phyloP scores from a whole-genome alignment of 2,797 vertebrate species.

The Alcedo quadribrachys region DNA sequence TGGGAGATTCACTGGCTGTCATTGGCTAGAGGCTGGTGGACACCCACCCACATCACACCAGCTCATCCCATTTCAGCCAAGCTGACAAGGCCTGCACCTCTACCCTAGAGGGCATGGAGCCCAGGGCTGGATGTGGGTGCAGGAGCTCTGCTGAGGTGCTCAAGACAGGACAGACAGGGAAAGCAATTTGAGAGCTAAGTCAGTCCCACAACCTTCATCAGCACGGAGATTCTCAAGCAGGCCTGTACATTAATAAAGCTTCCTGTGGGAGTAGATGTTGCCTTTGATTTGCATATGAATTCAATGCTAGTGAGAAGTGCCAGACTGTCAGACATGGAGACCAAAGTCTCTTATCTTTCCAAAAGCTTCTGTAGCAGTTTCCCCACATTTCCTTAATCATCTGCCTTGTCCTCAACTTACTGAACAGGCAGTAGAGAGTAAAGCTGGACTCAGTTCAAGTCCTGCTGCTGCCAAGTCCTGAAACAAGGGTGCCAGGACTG shows the following conservation, averaged over 20 bases:
- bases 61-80: neutral
- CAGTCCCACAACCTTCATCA: slow-evolving; percentile 58
- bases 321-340: slow-evolving; percentile 72
- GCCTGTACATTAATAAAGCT: slow-evolving; percentile 67
- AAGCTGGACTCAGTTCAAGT: slow-evolving; percentile 60
- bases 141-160: neutral
- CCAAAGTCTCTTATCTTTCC: slow-evolving; percentile 72
- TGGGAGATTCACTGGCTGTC: neutral
- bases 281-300: slow-evolving; percentile 73
- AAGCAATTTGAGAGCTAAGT: slow-evolving; percentile 29
- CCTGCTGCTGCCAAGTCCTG: slow-evolving; percentile 65
- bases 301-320: slow-evolving; percentile 71
- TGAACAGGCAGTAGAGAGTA: slow-evolving; percentile 67
- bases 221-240: slow-evolving; percentile 43
- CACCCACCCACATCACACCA: neutral
- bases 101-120: neutral
- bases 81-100: neutral
- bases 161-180: neutral
- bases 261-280: slow-evolving; percentile 69
- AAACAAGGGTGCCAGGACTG: slow-evolving; percentile 69
- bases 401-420: slow-evolving; percentile 74
- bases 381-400: slow-evolving; percentile 72
- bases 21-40: neutral
- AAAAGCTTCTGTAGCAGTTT: slow-evolving; percentile 72
- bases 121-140: neutral